Evolutionary conservation across 2,797 vertebrate species (phyloP).

Genomic region (Gadopsis bispinosus): DNA sequence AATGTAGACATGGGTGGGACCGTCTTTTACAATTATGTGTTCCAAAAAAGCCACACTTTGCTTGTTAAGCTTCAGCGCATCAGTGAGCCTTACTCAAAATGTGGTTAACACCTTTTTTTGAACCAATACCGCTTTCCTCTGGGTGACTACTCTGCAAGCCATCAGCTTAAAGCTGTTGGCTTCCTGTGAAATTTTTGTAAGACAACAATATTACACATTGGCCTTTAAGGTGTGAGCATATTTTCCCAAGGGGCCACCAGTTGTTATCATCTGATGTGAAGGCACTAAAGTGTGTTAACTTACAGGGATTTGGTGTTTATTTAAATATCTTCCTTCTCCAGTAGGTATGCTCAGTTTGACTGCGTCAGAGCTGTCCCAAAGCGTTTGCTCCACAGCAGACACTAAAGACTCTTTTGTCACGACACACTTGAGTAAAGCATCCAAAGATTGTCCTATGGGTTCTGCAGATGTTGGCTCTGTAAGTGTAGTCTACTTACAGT

Average conservation of each 20-base stretch:
- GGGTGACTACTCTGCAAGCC: constrained; percentile 41
- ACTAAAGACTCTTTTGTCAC: constrained; percentile 88
- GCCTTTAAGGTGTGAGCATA: constrained; percentile 41
- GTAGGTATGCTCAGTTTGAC: constrained; percentile 86
- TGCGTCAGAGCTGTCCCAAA: constrained; percentile 87
- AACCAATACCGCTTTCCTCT: constrained; percentile 64
- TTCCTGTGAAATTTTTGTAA: constrained; percentile 62
- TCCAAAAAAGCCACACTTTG: constrained; percentile 55
- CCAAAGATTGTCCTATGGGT: constrained; percentile 89
- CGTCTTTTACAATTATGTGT: constrained; percentile 45
- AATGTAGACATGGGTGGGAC: constrained; percentile 67
- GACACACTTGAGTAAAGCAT: constrained; percentile 86
- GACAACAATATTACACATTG: constrained; percentile 21
- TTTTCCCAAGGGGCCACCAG: constrained; percentile 48
- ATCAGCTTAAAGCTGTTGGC: constrained; percentile 34
- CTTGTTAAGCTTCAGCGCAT: constrained; percentile 62
- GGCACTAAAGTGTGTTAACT: constrained; percentile 10
- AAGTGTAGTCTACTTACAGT: constrained; percentile 86
- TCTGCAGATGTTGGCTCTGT: constrained; percentile 92
- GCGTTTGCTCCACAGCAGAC: constrained; percentile 87
- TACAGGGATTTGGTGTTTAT: constrained; percentile 18
- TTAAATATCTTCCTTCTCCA: constrained; percentile 82
- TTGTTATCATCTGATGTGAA: constrained; percentile 9
- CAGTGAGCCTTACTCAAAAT: constrained; percentile 58
- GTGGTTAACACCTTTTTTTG: constrained; percentile 78